Evolutionary conservation across 64 coral and sea anemone species (phyloP).

Genomic region (Dendrophyllia cribrosa): DNA sequence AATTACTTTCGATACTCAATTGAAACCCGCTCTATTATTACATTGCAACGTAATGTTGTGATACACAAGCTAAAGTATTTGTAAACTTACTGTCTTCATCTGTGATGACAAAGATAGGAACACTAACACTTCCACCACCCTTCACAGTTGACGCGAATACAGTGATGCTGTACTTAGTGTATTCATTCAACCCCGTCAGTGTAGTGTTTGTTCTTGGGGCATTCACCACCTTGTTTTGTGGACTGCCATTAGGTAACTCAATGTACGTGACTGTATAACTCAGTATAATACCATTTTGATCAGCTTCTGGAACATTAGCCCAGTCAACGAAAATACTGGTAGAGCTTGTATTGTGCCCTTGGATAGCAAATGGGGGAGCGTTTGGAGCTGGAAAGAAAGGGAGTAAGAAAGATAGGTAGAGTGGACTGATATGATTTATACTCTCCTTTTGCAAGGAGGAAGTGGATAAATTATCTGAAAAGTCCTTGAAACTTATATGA

Average conservation of each 20-base stretch:
- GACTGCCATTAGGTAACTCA: too few relatives aligned
- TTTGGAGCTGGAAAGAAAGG: slow-evolving; percentile 1
- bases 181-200: background rate
- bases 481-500: too few relatives aligned
- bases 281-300: background rate
- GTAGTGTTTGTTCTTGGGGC: too few relatives aligned
- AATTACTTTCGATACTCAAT: too few relatives aligned
- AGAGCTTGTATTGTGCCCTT: background rate
- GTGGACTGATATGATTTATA: too few relatives aligned
- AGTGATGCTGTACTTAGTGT: background rate
- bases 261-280: background rate
- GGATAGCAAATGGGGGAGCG: background rate
- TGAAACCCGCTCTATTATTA: too few relatives aligned
- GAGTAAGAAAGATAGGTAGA: background rate
- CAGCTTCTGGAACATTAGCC: background rate
- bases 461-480: too few relatives aligned
- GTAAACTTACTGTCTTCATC: slow-evolving; percentile 9
- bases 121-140: background rate
- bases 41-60: too few relatives aligned
- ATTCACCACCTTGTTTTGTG: background rate
- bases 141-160: background rate
- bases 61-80: too few relatives aligned
- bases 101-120: background rate
- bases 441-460: too few relatives aligned
- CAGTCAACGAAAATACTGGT: background rate